Evolutionary conservation across 2,113 vertebrate genomes (phyloP), one percentile per base, ranked within the genome.

Genomic region (Montifringilla adamsi): DNA sequence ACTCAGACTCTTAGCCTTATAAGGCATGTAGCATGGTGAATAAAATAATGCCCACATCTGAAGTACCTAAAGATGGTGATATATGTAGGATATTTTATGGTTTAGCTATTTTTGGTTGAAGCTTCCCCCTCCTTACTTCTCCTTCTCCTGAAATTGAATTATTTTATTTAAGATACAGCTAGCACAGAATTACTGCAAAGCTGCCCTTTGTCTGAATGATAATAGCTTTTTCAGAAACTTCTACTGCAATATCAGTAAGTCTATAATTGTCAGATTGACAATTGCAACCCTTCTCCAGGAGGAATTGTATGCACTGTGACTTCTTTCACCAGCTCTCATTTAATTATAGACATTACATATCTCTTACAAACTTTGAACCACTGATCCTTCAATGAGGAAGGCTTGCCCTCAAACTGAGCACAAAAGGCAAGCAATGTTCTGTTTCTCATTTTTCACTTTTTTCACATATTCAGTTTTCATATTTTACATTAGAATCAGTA

Each of bases 131-230:
- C 13, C 37, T 91, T 87, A 44, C 21, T 73, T 80, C 18, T 68
- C 22, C 35, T 85, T 85, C 44, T 84, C 41, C 39, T 74, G 55
- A 90, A 95, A 88, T 5, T 1, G 55, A 86, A 88, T 63, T 93
- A 56, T 79, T 91, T 87, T 84, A 86, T 88, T 92, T 87, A 79
- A 92, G 58, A 87, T 43, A 72, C 35, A 84, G 44, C 47, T 81
- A 59, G 69, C 41, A 73, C 14, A 82, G 66, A 92, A 89, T 80
- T 92, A 79, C 44, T 85, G 82, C 63, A 88, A 87, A 88, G 41
- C 75, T 94, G 82, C 85, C 90, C 88, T 95, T 96, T 95, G 47
- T 93, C 85, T 95, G 85, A 83, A 91, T 79, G 53, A 76, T 72
- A 95, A 93, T 80, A 90, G 66, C 75, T 76, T 93, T 93, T 69